Conservation (phyloP, 2,113 vertebrate species). For the Menura novaehollandiae region DNA sequence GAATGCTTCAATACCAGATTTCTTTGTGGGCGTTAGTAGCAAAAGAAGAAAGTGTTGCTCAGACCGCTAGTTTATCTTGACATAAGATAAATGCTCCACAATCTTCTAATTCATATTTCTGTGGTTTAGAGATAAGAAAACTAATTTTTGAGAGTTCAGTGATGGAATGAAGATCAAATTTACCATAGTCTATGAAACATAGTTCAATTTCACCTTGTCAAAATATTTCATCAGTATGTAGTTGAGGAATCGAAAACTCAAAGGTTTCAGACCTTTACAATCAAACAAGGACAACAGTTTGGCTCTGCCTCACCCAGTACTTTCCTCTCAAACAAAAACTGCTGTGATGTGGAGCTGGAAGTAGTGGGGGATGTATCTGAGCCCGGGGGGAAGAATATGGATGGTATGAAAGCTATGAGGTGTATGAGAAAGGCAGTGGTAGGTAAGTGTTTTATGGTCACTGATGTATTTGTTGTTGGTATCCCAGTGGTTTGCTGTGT, state of each 20-base stretch:
- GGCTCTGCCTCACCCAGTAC: background rate
- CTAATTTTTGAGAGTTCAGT: conserved; percentile 39
- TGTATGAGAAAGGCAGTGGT: background rate
- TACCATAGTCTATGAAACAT: background rate
- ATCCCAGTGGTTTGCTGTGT: background rate
- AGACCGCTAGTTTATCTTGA: background rate
- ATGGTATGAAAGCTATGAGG: fast-evolving
- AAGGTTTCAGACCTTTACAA: conserved; percentile 15
- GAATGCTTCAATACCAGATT: background rate
- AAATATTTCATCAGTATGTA: conserved; percentile 1
- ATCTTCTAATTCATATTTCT: conserved; percentile 51
- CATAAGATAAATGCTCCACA: background rate
- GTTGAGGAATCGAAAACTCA: conserved; percentile 23
- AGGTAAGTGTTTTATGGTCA: background rate
- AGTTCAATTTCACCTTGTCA: background rate
- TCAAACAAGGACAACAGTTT: background rate
- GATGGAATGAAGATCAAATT: conserved; percentile 38
- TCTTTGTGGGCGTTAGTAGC: background rate
- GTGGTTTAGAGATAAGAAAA: conserved; percentile 67
- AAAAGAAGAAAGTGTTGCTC: background rate
- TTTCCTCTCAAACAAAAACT: background rate
- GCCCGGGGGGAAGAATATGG: background rate
- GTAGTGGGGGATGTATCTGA: background rate
- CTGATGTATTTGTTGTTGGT: background rate
- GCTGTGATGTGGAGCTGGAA: background rate